Conservation (phyloP, 23 tunicate species). For the Corella eumyota region DNA sequence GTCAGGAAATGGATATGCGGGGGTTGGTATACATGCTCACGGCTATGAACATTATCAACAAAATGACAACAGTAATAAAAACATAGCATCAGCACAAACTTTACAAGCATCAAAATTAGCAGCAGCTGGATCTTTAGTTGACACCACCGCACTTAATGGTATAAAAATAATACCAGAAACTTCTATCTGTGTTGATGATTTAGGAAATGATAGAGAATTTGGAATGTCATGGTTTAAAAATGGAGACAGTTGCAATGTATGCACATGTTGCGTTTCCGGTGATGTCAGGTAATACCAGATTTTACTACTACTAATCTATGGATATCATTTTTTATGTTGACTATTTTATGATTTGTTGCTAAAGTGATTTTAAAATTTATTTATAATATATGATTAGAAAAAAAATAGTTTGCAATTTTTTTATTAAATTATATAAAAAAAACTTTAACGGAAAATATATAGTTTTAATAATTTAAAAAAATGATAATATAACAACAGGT, state of each 20-base stretch:
- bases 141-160: neutral
- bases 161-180: conserved; percentile 16
- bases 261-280: conserved; percentile 20
- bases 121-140: neutral
- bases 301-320: conserved; percentile 2
- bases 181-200: conserved; percentile 56
- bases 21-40: neutral
- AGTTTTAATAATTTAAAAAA: too few relatives aligned
- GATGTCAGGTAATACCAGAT: conserved; percentile 20
- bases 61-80: neutral
- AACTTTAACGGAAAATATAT: too few relatives aligned
- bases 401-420: too few relatives aligned
- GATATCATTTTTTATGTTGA: too few relatives aligned
- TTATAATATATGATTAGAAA: too few relatives aligned
- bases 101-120: neutral
- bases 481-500: too few relatives aligned
- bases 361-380: too few relatives aligned
- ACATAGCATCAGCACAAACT: neutral
- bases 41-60: neutral
- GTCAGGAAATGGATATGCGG: too few relatives aligned
- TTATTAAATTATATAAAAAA: too few relatives aligned
- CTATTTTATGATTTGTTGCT: too few relatives aligned
- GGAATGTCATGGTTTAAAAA: conserved; percentile 73
- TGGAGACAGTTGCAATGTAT: conserved; percentile 53
- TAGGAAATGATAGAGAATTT: conserved; percentile 29